Base-by-base conservation (phyloP, 2,113 vertebrate species). In the Psittacus erithacus region DNA sequence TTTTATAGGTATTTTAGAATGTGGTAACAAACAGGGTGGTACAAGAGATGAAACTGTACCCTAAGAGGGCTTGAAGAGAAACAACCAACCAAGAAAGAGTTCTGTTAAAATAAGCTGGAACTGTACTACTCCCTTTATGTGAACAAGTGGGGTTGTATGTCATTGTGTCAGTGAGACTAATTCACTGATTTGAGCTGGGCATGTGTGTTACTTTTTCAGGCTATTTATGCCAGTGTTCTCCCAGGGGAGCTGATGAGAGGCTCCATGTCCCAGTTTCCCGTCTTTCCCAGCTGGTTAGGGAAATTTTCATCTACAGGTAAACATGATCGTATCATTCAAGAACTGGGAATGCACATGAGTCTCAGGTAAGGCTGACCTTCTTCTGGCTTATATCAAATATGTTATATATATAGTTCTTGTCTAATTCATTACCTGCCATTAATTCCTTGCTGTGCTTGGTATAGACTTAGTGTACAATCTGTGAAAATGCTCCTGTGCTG, bases 201-300 rank as follows among this genome's bases (percentile, higher is more conserved):
- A 35, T 31, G 11, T 73, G n/a, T 89, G 28, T 93, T 80, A 25
- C 33, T 82, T 55, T 60, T 91, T 8, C 86, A 99, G 99, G 99
- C 99, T 53, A 98, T 99, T 97, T 99, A 99, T 90, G 99, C 99
- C 47, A 99, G 99, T 5, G 99, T 99, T 95, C 97, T 99, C 69
- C 99, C 99, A 0, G 99, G 99, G 15, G 99, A 99, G 96, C 97
- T 99, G 94, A 99, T 99, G 99, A 98, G 98, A 84, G 99, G 99
- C 27, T 98, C 99, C 96, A 99, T 99, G 99, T 97, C 97, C 73
- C 99, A 99, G 94, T 99, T 99, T 93, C 99, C 99, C 3, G 96
- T 96, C 46, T 99, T 99, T 82, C 99, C 99, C 62, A 99, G 98
- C 97, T 99, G 99, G 99, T 95, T 99, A 87, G 99, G 99, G 57